phyloP scores from a whole-genome alignment of 2,113 vertebrate genomes.

The Progne subis region DNA sequence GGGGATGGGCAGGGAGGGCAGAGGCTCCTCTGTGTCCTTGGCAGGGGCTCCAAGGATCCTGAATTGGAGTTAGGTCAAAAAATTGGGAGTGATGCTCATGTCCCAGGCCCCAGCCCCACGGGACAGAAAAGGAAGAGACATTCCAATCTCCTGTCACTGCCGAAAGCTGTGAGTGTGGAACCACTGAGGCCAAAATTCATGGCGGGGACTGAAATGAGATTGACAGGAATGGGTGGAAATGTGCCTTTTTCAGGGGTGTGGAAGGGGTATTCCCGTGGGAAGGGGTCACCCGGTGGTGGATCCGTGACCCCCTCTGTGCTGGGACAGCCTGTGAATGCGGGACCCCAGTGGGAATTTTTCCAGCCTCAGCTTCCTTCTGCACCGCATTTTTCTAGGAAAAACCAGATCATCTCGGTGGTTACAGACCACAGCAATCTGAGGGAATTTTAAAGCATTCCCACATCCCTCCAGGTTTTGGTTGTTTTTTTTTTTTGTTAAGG shows the following conservation, averaged over 20 bases:
- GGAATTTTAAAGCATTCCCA: not conserved
- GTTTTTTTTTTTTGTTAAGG: not conserved
- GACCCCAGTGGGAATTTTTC: accelerated
- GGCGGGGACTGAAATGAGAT: not conserved
- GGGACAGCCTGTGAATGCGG: accelerated
- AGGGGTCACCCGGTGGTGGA: not conserved
- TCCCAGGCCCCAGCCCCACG: accelerated
- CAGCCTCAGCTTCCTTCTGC: not conserved
- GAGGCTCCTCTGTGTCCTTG: not conserved
- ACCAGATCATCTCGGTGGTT: accelerated
- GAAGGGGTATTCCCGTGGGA: not conserved
- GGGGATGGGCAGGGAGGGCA: not conserved
- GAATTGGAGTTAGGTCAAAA: not conserved
- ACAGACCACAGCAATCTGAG: accelerated
- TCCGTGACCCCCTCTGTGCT: accelerated
- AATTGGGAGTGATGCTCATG: no score
- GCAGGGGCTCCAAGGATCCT: not conserved
- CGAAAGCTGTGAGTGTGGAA: accelerated
- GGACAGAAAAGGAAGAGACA: not conserved
- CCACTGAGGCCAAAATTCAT: not conserved
- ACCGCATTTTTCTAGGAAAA: not conserved
- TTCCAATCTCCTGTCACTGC: not conserved
- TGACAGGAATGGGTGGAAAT: not conserved
- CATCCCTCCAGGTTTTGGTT: no score
- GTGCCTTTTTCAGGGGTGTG: accelerated